Evolutionary conservation across 2,888 invertebrate species (phyloP), one percentile per base, ranked within the genome.

Genomic region (Octonoba sinensis): DNA sequence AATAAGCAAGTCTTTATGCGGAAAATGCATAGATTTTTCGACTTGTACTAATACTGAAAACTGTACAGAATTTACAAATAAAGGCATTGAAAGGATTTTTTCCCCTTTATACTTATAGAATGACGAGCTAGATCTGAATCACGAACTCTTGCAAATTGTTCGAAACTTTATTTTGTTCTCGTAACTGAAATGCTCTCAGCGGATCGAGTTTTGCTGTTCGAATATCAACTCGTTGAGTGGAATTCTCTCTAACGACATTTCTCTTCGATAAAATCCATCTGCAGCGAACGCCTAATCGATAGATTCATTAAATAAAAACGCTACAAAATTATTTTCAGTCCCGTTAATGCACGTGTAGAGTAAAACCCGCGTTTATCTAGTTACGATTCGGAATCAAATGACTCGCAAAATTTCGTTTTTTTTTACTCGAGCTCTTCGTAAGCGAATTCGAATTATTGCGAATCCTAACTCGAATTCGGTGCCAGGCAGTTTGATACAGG

Each of bases 351-450:
- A 22, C 49, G 27, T 51, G 62, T 24, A 16, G 27, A 11, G 18
- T n/a, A 72, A 72, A 72, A 18, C 24, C 51, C 27, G 51, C 13
- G 24, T 66, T 66, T 51, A 49, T 15, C 66, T 66, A 51, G 27
- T 66, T 66, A 66, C n/a, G 22, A 66, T 51, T 22, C 22, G 15
- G 66, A 66, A 36, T 36, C 36, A 36, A 36, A 66, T 49, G 66
- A 16, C 51, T 64, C 24, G 44, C 13, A 18, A 46, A 44, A 18
- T 16, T 20, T 18, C 18, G 11, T 16, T 54, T 15, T 16, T 54
- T 15, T 54, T 54, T 20, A n/a, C 15, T 51, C n/a, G 13, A 51
- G 6, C 6, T 16, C 18, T 20, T 13, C 20, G 20, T 49, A 49
- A 60, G 18, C 51, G 44, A 46, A 57, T 57, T 57, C 36, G 36